A percentile compares a stretch with the other conserved stretches of the same genome.
Evolutionary conservation across 2,888 invertebrate species (phyloP).

Genomic region (Pseudococcus viburni): DNA sequence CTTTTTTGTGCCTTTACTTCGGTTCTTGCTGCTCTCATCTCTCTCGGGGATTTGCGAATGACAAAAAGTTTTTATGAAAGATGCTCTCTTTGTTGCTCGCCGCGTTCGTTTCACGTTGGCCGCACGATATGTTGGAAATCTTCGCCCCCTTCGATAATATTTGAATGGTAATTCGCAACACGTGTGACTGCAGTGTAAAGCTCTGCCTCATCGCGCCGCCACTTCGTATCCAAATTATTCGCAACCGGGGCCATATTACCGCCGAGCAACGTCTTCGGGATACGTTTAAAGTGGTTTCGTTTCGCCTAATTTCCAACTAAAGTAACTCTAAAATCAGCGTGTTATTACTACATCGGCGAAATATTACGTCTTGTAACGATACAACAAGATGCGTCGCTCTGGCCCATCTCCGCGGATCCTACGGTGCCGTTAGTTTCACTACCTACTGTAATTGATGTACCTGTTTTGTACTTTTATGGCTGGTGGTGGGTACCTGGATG

Average conservation of each 20-base stretch:
- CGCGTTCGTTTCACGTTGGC: not conserved
- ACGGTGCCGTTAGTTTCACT: no score
- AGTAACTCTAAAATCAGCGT: conserved; percentile 41
- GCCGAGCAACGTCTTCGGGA: conserved; percentile 14
- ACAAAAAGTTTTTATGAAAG: conserved; percentile 47
- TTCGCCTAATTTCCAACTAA: conserved; percentile 50
- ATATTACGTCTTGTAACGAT: conserved; percentile 32
- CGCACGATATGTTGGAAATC: conserved; percentile 22
- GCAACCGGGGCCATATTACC: conserved; percentile 39
- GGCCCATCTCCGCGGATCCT: no score
- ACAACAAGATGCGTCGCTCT: not conserved
- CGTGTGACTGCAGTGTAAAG: conserved; percentile 47
- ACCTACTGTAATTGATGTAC: conserved; percentile 7
- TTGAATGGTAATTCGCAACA: conserved; percentile 55
- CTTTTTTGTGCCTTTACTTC: not conserved
- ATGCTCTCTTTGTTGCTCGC: not conserved
- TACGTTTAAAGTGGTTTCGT: conserved; percentile 52
- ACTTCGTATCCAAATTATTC: conserved; percentile 29
- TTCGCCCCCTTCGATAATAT: conserved; percentile 41
- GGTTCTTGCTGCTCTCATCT: conserved; percentile 16
- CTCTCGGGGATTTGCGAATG: conserved; percentile 38
- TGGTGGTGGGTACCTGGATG: no score
- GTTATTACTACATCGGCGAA: conserved; percentile 47
- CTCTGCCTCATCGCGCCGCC: not conserved
- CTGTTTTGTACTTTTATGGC: conserved; percentile 38